These are phyloP conservation scores for Aramus guarauna DNA, from an alignment of 2,113 vertebrate genomes.

Conservation along the genomic window DNA sequence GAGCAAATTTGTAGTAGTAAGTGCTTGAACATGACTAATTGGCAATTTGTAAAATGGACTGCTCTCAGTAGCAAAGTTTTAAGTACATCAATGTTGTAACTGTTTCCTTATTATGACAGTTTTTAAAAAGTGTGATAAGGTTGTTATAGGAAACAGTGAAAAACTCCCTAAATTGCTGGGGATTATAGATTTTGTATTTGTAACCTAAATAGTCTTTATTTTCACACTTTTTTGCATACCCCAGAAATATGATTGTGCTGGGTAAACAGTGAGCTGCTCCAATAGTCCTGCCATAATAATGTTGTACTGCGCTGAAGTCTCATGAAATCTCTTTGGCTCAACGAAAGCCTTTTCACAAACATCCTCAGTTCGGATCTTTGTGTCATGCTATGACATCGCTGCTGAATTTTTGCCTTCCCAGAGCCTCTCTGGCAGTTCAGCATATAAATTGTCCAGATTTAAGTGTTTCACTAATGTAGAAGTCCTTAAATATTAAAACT, in stretches of 20 bases:
- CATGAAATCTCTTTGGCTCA: neutral
- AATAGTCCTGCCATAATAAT: neutral
- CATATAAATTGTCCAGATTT: neutral
- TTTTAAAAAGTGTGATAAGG: conserved; percentile 28
- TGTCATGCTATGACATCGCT: rapidly evolving
- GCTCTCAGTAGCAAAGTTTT: conserved; percentile 24
- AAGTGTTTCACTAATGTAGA: neutral
- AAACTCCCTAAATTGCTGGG: neutral
- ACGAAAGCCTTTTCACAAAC: neutral
- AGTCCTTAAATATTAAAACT: neutral
- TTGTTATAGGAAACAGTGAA: conserved; percentile 45
- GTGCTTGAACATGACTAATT: neutral
- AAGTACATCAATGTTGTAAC: neutral
- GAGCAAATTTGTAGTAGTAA: neutral
- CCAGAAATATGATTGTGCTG: neutral
- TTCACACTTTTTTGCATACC: neutral
- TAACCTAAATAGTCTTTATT: conserved; percentile 3
- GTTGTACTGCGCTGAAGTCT: neutral
- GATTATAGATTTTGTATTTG: conserved; percentile 17
- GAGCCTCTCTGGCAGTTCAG: neutral
- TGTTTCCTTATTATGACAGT: conserved; percentile 55
- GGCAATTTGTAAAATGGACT: conserved; percentile 36
- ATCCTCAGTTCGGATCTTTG: neutral
- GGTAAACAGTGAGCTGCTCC: neutral
- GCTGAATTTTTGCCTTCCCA: neutral